Base-by-base conservation (phyloP, 2,113 vertebrate species). In the Collichthys lucidus region DNA sequence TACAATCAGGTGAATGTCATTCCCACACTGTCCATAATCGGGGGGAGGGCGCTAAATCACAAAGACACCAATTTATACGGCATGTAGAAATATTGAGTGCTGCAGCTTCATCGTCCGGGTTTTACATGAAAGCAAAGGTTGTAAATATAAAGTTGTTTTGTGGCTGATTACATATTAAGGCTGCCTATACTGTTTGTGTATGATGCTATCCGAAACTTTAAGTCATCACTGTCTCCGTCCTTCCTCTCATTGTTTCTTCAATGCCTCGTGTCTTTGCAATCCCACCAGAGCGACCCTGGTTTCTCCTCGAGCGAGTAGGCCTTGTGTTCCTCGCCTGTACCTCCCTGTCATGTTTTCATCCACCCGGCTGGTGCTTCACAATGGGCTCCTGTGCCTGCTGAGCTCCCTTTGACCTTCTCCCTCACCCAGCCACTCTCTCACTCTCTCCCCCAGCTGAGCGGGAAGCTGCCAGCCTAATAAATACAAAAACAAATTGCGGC, bases 401-500 rank as follows among this genome's bases (percentile, higher is more conserved):
- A 53, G 76, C 77, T 59, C 67, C 61, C 64, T 56, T 75, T 94
- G 93, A 93, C 93, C 92, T 94, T 94, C 88, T 92, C 84, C 63
- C 76, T 89, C 88, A 79, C 63, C 82, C 86, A 55, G 17, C 40
- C 24, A 3, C 69, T 44, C 59, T 17, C 74, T 44, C 59, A 15
- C 74, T 20, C 71, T 4, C 19, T 50, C 56, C 53, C 79, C 60
- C 47, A 70, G 77, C 83, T 78, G 79, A 90, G 84, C 66, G 62
- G 77, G 83, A 82, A 90, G 68, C 83, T 62, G 89, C 82, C 91
- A 90, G 83, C 83, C 83, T 91, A 88, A 91, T 93, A 92, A 93
- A 92, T 91, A 93, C 87, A 88, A 92, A 92, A 95, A 94, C 93
- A 95, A 94, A 95, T 94, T 93, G 93, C 93, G 52, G 90, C 93